phyloP scores from a whole-genome alignment of 1,140 invertebrate species.

The Mercenaria mercenaria region DNA sequence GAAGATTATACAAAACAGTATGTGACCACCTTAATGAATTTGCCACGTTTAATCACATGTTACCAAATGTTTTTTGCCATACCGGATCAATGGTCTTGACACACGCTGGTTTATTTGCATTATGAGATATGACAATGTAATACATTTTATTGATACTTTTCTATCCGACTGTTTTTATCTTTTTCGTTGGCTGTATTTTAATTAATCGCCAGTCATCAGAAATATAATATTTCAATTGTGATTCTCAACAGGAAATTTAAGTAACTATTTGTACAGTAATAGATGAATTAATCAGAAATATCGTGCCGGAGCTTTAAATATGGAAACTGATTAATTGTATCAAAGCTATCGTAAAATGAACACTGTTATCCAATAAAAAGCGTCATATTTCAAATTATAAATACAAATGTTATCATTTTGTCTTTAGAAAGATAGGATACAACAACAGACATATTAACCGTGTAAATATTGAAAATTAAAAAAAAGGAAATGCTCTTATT shows the following conservation, averaged over 20 bases:
- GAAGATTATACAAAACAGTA: too few relatives aligned
- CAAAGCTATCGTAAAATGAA: conserved; percentile 20
- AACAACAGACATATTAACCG: not conserved
- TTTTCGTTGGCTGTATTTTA: not conserved
- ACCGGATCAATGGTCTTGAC: too few relatives aligned
- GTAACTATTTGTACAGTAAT: conserved; percentile 4
- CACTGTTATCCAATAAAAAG: conserved; percentile 17
- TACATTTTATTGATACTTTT: conserved; percentile 21
- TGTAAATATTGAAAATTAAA: conserved; percentile 19
- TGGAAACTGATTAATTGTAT: not conserved
- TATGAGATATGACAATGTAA: too few relatives aligned
- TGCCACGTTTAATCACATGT: not conserved
- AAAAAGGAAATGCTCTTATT: not conserved
- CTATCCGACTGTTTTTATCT: not conserved
- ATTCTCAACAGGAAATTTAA: conserved; percentile 5
- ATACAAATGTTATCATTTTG: conserved; percentile 50
- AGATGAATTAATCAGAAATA: conserved; percentile 7
- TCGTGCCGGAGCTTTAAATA: not conserved
- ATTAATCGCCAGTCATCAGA: not conserved
- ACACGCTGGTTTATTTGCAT: too few relatives aligned
- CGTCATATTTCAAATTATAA: conserved; percentile 33
- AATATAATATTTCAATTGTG: not conserved
- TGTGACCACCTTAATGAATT: too few relatives aligned
- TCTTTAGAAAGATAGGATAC: not conserved
- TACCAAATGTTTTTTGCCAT: not conserved